A percentile compares a stretch with the other conserved stretches of the same genome.
These are phyloP conservation scores for Vultur gryphus DNA, from an alignment of 2,797 vertebrate species.

Conservation along the genomic window DNA sequence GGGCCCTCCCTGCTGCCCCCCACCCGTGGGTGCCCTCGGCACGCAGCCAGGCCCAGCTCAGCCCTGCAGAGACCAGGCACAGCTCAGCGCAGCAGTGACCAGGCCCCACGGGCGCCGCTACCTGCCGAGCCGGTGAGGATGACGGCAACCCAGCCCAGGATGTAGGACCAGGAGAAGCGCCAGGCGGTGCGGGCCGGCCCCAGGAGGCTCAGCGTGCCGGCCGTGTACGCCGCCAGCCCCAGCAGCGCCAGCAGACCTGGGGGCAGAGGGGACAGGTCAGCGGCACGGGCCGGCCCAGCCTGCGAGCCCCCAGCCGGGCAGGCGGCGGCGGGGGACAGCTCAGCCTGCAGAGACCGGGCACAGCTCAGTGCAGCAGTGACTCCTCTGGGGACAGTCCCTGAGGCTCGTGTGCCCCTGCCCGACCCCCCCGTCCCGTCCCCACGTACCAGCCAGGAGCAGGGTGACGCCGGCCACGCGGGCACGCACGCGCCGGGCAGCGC, in stretches of 20 bases:
- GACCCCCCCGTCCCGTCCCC: rapidly evolving
- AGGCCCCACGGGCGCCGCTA: not conserved
- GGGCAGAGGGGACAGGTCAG: not conserved
- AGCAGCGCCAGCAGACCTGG: constrained; percentile 83
- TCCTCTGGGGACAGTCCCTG: too few relatives aligned
- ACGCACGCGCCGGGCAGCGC: constrained; percentile 71
- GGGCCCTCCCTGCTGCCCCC: not conserved
- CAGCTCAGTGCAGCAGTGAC: not conserved
- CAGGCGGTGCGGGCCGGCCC: constrained; percentile 81
- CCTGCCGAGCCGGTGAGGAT: constrained; percentile 80
- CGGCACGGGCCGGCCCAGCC: not conserved
- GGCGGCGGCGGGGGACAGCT: not conserved
- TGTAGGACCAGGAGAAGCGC: constrained; percentile 88
- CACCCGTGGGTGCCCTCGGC: not conserved
- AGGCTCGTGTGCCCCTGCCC: not conserved
- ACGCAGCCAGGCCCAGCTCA: too few relatives aligned
- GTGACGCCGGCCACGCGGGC: constrained; percentile 76
- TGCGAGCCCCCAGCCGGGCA: too few relatives aligned
- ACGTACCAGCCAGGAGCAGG: constrained; percentile 80
- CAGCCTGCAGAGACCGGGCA: not conserved
- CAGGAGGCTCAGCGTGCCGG: constrained; percentile 80
- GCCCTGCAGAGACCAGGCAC: not conserved
- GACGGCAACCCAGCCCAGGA: constrained; percentile 83
- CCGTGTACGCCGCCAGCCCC: constrained; percentile 82
- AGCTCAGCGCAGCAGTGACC: not conserved